These are phyloP conservation scores for Mellivora capensis DNA, from an alignment of 2,113 vertebrate genomes.

Conservation along the genomic window DNA sequence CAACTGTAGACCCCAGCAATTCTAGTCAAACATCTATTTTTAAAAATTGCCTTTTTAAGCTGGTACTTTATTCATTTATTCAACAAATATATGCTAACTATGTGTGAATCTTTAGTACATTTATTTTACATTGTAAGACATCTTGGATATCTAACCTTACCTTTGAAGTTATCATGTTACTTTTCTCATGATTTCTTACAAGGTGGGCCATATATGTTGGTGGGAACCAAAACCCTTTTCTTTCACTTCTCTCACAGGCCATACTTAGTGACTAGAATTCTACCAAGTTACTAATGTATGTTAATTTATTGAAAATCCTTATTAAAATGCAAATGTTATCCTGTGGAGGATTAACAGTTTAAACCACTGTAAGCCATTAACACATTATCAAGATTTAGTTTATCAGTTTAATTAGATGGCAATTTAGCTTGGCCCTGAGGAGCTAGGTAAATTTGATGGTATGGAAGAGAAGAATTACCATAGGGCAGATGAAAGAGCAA, in stretches of 20 bases:
- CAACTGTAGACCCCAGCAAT: background rate
- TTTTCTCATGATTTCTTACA: background rate
- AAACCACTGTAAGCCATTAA: constrained; percentile 53
- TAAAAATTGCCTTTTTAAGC: background rate
- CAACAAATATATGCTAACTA: background rate
- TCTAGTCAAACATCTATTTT: background rate
- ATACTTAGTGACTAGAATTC: constrained; percentile 38
- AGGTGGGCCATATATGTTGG: background rate
- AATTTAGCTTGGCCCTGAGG: constrained; percentile 27
- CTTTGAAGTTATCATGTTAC: background rate
- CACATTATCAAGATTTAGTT: constrained; percentile 43
- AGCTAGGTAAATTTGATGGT: background rate
- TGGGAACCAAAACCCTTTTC: background rate
- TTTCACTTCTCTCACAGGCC: background rate
- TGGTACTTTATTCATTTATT: background rate
- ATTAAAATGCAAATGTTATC: constrained; percentile 68
- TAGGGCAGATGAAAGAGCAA: background rate
- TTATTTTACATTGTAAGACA: background rate
- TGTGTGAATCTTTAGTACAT: background rate
- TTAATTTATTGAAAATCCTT: constrained; percentile 35
- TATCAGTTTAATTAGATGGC: constrained; percentile 55
- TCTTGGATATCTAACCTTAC: background rate
- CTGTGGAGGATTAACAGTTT: constrained; percentile 31
- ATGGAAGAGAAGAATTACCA: background rate
- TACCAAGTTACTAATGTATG: constrained; percentile 37